Evolutionary conservation across 1,140 invertebrate genomes (phyloP), one percentile per base, ranked within the genome.

Genomic region (Myzus persicae): DNA sequence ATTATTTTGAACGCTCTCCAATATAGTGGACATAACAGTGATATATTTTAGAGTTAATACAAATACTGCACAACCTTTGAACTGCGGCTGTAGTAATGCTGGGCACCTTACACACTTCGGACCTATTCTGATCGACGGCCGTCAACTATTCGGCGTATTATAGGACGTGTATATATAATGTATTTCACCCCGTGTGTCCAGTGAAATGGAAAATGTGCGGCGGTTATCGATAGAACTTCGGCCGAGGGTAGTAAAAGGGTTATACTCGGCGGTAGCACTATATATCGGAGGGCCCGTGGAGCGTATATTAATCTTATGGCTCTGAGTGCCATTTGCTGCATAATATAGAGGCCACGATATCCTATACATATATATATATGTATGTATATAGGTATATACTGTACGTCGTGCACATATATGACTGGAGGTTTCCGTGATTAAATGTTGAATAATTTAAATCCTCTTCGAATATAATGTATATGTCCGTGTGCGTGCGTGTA

Each of bases 381-480:
- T 81, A 81, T n/a, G n/a, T n/a, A 81, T 48, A 48, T 48, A 48
- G 11, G 18, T 48, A 48, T 51, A n/a, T 5, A 14, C 59, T n/a
- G 20, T 67, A n/a, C 11, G 14, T n/a, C 14, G 31, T 67, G 31
- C 31, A 67, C 14, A 67, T n/a, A n/a, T 44, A 42, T n/a, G 87
- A 88, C 31, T 31, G 88, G 51, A 90, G 51, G 38, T 90, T 59
- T 90, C 48, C 51, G 51, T 90, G 88, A 59, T 92, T 54, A 84
- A 93, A 93, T n/a, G 81, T 40, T 85, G 91, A 93, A 93, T 93
- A 93, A 93, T 93, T 93, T 85, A 85, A 93, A 93, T 51, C 46
- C 81, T 38, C 38, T 54, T 91, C 59, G 90, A 31, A 42, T 51
- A 51, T 51, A 48, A 48, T 48, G 20, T n/a, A n/a, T n/a, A 51